phyloP scores from a whole-genome alignment of 2,888 invertebrate genomes.

The Cordylochernes scorpioides region DNA sequence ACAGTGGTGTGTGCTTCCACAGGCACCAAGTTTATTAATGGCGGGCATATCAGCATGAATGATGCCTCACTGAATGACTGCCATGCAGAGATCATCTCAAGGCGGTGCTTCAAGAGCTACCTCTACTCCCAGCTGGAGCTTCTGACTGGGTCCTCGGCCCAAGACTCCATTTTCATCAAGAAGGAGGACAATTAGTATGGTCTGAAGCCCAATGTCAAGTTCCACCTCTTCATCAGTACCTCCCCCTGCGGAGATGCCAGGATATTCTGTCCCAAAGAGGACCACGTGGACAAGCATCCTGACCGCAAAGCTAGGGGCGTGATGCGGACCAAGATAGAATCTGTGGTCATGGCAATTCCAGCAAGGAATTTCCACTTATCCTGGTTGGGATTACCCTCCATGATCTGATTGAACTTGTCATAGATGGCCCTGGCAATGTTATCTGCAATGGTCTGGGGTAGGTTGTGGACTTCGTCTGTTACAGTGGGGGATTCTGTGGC shows the following conservation, averaged over 20 bases:
- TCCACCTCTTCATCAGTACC: constrained; percentile 88
- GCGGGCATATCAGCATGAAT: constrained; percentile 61
- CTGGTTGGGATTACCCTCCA: constrained; percentile 16
- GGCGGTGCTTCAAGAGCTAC: constrained; percentile 37
- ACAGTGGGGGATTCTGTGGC: background rate
- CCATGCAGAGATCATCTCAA: constrained; percentile 80
- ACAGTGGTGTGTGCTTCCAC: constrained; percentile 45
- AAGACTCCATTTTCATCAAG: constrained; percentile 24
- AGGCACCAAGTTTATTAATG: constrained; percentile 83
- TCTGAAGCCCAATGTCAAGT: constrained; percentile 31
- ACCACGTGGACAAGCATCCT: constrained; percentile 31
- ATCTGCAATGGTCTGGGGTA: constrained; percentile 17
- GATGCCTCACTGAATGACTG: constrained; percentile 77
- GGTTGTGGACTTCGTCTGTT: constrained; percentile 4
- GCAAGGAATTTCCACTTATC: constrained; percentile 59
- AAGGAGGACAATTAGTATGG: constrained; percentile 25
- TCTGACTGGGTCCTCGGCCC: constrained; percentile 12
- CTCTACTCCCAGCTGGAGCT: constrained; percentile 29
- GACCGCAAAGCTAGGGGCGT: constrained; percentile 58
- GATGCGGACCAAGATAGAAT: constrained; percentile 60
- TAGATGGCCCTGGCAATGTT: constrained; percentile 19
- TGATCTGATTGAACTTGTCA: constrained; percentile 20
- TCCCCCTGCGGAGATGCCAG: constrained; percentile 88
- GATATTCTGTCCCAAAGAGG: constrained; percentile 71
- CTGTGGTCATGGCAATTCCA: constrained; percentile 62